Evolutionary conservation across 2,888 invertebrate genomes (phyloP).

Genomic region (Mythimna impura): DNA sequence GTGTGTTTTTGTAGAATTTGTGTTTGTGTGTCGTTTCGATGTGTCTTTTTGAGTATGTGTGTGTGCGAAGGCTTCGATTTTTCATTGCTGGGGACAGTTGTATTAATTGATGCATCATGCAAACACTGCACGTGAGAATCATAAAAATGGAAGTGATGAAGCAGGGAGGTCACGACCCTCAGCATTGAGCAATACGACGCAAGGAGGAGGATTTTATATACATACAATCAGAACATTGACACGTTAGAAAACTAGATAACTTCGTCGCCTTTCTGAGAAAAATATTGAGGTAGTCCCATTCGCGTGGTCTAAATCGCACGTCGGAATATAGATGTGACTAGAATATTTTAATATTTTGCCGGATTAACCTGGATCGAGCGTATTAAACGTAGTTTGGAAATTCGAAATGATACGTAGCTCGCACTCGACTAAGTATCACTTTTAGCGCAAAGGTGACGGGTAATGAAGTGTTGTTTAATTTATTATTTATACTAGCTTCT

Average conservation of each 20-base stretch:
- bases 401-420: conserved; percentile 6
- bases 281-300: conserved; percentile 53
- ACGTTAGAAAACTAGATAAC: conserved; percentile 4
- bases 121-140: conserved; percentile 11
- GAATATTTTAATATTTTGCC: conserved; percentile 47
- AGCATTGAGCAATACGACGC: too few species aligned
- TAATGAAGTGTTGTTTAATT: too few species aligned
- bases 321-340: conserved; percentile 17
- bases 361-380: conserved; percentile 30
- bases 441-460: neutral
- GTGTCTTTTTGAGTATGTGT: neutral
- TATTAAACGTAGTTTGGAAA: neutral
- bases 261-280: conserved; percentile 8
- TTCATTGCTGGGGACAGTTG: conserved; percentile 9
- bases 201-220: too few species aligned
- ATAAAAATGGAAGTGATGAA: too few species aligned
- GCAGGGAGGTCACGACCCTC: too few species aligned
- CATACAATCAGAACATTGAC: neutral
- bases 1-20: conserved; percentile 1
- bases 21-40: conserved; percentile 8
- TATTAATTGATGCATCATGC: conserved; percentile 38
- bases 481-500: too few species aligned
- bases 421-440: neutral
- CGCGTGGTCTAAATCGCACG: conserved; percentile 21
- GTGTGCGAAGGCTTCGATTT: conserved; percentile 14